Evolutionary conservation across 2,888 invertebrate species (phyloP).

Genomic region (Hypena proboscidalis): DNA sequence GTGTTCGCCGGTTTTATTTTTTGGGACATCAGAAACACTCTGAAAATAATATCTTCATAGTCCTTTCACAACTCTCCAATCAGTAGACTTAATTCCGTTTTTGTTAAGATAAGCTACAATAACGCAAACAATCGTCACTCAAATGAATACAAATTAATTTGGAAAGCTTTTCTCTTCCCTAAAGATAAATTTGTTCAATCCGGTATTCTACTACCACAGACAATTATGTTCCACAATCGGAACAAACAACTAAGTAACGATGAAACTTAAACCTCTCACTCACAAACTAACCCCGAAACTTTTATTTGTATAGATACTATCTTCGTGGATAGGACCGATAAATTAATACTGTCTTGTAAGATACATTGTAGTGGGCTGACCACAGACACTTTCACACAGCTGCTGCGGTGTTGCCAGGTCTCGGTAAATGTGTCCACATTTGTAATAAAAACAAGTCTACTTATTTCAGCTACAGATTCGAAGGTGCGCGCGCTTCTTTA

Average conservation of each 20-base stretch:
- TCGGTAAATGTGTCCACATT: constrained; percentile 2
- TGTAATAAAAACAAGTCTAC: background rate
- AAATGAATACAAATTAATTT: too few relatives aligned
- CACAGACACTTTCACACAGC: constrained; percentile 28
- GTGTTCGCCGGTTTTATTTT: too few relatives aligned
- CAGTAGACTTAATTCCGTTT: too few relatives aligned
- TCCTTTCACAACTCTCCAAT: too few relatives aligned
- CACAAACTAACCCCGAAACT: constrained; percentile 37
- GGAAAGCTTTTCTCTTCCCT: background rate
- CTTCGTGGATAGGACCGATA: constrained; percentile 39
- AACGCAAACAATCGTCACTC: too few relatives aligned
- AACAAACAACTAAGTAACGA: constrained; percentile 35
- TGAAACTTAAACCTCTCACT: constrained; percentile 34
- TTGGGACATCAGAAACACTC: too few relatives aligned
- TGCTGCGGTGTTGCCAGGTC: constrained; percentile 12
- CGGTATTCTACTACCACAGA: constrained; percentile 16
- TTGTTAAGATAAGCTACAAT: too few relatives aligned
- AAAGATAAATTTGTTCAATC: constrained; percentile 19
- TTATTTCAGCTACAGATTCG: too few relatives aligned
- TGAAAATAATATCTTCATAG: too few relatives aligned
- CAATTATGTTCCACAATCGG: constrained; percentile 31
- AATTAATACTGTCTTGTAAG: constrained; percentile 45
- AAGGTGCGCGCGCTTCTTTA: too few relatives aligned
- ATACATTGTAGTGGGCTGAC: constrained; percentile 37
- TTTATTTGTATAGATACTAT: constrained; percentile 29